Base-by-base conservation (phyloP, 2,888 invertebrate genomes). In the Anthophora plumipes region DNA sequence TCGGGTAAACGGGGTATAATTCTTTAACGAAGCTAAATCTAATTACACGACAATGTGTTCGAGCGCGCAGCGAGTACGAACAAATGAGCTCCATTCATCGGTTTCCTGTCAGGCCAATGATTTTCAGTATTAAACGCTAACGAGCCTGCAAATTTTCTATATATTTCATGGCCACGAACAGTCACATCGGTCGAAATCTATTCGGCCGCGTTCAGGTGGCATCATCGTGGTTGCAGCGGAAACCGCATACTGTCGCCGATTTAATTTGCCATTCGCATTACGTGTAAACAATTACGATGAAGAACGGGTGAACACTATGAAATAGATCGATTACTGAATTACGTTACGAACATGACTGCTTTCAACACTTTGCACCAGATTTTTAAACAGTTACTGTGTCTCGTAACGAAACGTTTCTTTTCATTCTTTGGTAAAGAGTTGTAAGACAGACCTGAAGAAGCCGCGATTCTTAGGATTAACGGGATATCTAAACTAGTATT, bases 111-210 rank as follows among this genome's bases (percentile, higher is more conserved):
- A 12, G 67, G 31, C 41, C 68, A 59, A 41, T 59, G 50, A 73
- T 64, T 73, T 57, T 68, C 69, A 41, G 68, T 73, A 73, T 59
- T 59, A 69, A 50, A 59, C 59, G 57, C 41, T 59, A 50, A 50
- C 69, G 48, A 57, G 57, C 68, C 25, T 57, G 68, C 43, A 57
- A 68, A 70, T 70, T 64, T 72, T 66, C 37, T 46, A 63, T 66
- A 55, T 64, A 55, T 55, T 72, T 22, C 50, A 12, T 31, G 31
- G 3, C 9, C 20, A 11, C 22, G 39, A 70, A 60, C 50, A 60
- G 39, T 70, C 25, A 50, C 60, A 39, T 59, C 22, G 22, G 8
- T 31, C 17, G 46, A 59, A 48, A 57, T 69, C 46, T 43, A 48
- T 48, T 59, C 57, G 22, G 22, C 25, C 68, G 20, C 46, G 57